Base-by-base conservation (phyloP, 1,140 invertebrate species). In the Zaprionus camerounensis region DNA sequence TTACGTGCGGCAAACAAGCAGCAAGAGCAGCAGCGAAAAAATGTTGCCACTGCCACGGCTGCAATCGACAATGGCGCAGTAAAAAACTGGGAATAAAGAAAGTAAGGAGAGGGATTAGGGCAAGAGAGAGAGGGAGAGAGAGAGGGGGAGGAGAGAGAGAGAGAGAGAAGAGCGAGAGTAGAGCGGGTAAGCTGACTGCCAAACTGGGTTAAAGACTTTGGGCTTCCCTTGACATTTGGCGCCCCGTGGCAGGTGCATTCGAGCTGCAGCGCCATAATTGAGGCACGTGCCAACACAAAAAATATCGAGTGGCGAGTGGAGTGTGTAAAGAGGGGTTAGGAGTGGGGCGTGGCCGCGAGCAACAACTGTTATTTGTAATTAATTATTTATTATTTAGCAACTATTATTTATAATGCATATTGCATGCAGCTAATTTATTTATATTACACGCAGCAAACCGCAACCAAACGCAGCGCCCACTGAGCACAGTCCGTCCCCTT, bases 141-240 rank as follows among this genome's bases (percentile, higher is more conserved):
- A 2, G 38, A 6, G 41, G 17, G n/a, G 24, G 9, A 34, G 17
- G n/a, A 24, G 9, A 34, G 28, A 41, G 13, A 24, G 28, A 24
- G 13, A 31, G 28, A 31, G 31, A 49, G 57, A 31, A 17, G 41
- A 51, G 26, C 68, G 31, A 34, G 9, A 34, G 31, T 34, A 2
- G 31, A 34, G 3, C 9, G 31, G 9, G 31, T 34, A 34, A 34
- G 31, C 28, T 31, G 2, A 9, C 28, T 9, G 28, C 31, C 9
- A 81, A 88, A 90, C 72, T 88, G 81, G 85, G 85, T 85, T 88
- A 90, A 85, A 88, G 78, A 88, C 85, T 88, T 84, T 71, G 71
- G 76, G 36, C 69, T 56, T 88, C 85, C 85, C 85, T 90, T 90
- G 85, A 85, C 85, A 88, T 90, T 88, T 90, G 75, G 75, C 36